Evolutionary conservation across 2,113 vertebrate genomes (phyloP).

Genomic region (Pterophyllum scalare): DNA sequence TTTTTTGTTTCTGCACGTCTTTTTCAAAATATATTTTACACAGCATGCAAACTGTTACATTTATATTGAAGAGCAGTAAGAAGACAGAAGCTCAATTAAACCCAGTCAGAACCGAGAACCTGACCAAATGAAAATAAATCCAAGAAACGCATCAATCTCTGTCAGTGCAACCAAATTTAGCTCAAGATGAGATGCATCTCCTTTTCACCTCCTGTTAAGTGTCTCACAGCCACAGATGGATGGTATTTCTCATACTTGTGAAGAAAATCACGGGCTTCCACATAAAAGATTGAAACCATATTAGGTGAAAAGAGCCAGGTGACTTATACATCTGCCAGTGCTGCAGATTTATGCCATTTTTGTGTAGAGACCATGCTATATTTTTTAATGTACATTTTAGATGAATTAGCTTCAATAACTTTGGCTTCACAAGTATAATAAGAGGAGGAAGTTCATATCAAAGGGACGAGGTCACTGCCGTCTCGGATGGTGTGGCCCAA

Average conservation of each 20-base stretch:
- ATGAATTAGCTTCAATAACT: not conserved
- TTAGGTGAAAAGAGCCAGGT: conserved; percentile 22
- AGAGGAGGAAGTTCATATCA: not conserved
- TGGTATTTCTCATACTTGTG: conserved; percentile 16
- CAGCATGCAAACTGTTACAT: not conserved
- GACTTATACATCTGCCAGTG: not conserved
- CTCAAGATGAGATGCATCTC: not conserved
- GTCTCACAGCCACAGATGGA: conserved; percentile 41
- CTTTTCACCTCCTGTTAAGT: not conserved
- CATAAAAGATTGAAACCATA: conserved; percentile 35
- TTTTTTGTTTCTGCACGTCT: no score
- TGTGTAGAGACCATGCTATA: not conserved
- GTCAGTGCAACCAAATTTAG: conserved; percentile 15
- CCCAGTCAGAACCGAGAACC: not conserved
- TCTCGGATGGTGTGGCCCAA: not conserved
- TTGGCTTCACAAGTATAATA: not conserved
- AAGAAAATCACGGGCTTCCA: conserved; percentile 22
- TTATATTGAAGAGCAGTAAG: conserved; percentile 3
- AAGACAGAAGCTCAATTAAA: not conserved
- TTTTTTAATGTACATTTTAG: not conserved
- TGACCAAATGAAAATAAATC: not conserved
- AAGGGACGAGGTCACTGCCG: not conserved
- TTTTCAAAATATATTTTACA: not conserved
- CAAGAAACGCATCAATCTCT: conserved; percentile 4
- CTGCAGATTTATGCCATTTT: not conserved